Evolutionary conservation across 1,140 invertebrate species (phyloP).

Genomic region (Drosophila kurseongensis): DNA sequence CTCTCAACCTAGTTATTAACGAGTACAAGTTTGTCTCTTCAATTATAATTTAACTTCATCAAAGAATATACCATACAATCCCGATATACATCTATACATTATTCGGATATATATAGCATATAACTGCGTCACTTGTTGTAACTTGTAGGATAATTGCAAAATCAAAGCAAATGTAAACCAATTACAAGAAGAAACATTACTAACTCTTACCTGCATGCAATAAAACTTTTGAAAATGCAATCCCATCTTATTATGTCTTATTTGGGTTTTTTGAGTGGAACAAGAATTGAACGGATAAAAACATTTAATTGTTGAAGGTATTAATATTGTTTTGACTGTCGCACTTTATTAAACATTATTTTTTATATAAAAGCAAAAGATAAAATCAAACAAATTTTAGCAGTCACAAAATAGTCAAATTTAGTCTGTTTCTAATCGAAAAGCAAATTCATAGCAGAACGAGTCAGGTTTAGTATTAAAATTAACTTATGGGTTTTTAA

Average conservation of each 20-base stretch:
- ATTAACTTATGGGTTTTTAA: not conserved
- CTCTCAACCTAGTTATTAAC: constrained; percentile 49
- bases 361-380: too few relatives aligned
- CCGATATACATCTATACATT: constrained; percentile 44
- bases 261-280: not conserved
- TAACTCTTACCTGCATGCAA: constrained; percentile 80
- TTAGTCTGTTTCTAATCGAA: not conserved
- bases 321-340: too few relatives aligned
- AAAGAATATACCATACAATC: constrained; percentile 34
- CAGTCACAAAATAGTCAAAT: not conserved
- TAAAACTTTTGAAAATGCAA: constrained; percentile 56
- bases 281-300: too few relatives aligned
- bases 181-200: constrained; percentile 56
- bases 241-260: not conserved
- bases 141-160: constrained; percentile 70
- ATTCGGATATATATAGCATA: constrained; percentile 62
- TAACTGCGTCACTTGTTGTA: constrained; percentile 77
- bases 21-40: constrained; percentile 54
- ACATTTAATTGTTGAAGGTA: too few relatives aligned
- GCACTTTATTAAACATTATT: too few relatives aligned
- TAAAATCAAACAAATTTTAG: too few relatives aligned
- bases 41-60: constrained; percentile 45
- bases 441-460: too few relatives aligned
- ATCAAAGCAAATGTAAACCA: constrained; percentile 50
- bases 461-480: too few relatives aligned